These are phyloP conservation scores for Diploscapter pachys DNA, from an alignment of 1,140 invertebrate species.

Conservation along the genomic window DNA sequence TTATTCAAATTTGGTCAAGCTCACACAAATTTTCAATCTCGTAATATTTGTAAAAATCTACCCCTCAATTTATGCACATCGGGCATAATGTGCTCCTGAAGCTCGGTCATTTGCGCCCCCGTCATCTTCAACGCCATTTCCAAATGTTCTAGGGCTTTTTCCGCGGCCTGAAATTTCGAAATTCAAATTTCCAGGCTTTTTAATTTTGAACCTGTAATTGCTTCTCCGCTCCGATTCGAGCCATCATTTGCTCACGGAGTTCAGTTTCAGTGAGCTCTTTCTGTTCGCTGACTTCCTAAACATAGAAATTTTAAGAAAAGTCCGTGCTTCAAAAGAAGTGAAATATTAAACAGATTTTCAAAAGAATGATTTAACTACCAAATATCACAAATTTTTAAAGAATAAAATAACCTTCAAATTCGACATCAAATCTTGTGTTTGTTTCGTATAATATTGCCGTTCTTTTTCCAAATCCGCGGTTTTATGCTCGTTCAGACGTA, in stretches of 20 bases:
- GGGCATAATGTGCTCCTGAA: conserved; percentile 48
- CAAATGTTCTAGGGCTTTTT: conserved; percentile 45
- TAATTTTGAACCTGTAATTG: conserved; percentile 27
- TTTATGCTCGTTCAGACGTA: conserved; percentile 40
- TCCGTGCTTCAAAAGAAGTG: too few relatives aligned
- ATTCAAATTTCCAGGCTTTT: conserved; percentile 32
- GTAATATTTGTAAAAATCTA: conserved; percentile 17
- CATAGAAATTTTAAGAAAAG: conserved; percentile 8
- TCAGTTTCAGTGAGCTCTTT: conserved; percentile 52
- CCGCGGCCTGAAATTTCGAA: conserved; percentile 18
- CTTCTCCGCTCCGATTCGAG: conserved; percentile 48
- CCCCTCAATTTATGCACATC: conserved; percentile 47
- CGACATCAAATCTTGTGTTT: conserved; percentile 35
- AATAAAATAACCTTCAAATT: conserved; percentile 27
- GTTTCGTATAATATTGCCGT: conserved; percentile 41
- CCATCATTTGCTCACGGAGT: conserved; percentile 47
- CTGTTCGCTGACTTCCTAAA: conserved; percentile 49
- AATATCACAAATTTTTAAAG: background rate
- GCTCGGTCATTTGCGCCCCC: conserved; percentile 46
- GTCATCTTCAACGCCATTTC: conserved; percentile 49
- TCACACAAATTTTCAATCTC: background rate
- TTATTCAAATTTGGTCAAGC: too few relatives aligned
- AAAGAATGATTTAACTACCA: conserved; percentile 5
- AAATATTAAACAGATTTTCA: too few relatives aligned
- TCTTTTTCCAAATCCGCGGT: conserved; percentile 42